phyloP scores from a whole-genome alignment of 2,797 vertebrate genomes.

The Chrysolophus pictus region DNA sequence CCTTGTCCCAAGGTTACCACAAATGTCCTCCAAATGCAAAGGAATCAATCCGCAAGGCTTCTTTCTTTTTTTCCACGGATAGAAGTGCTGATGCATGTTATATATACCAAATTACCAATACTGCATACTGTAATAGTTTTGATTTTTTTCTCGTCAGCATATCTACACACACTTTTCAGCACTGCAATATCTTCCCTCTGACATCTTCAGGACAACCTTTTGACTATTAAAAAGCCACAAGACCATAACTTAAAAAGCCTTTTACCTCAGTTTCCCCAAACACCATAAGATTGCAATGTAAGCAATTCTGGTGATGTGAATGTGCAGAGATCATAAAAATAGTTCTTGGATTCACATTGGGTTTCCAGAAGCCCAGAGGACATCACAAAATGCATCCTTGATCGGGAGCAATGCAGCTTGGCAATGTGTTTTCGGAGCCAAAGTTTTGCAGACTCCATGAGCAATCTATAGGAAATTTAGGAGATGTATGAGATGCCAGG shows the following conservation, averaged over 20 bases:
- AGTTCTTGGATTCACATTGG: not conserved
- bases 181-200: no score
- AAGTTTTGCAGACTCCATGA: not conserved
- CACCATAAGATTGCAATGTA: not conserved
- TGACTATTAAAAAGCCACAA: not conserved
- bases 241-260: not conserved
- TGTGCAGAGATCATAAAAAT: not conserved
- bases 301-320: not conserved
- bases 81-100: not conserved
- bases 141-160: not conserved
- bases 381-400: no score
- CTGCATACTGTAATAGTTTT: not conserved
- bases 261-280: not conserved
- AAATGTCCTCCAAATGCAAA: not conserved
- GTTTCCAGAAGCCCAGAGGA: no score
- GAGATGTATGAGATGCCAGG: no score
- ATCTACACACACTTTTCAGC: not conserved
- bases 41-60: not conserved
- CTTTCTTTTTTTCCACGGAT: not conserved
- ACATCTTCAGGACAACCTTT: not conserved
- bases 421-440: not conserved
- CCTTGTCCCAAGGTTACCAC: not conserved
- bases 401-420: not conserved
- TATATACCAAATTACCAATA: not conserved
- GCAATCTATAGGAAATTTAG: no score